Evolutionary conservation across 2,888 invertebrate species (phyloP), one percentile per base, ranked within the genome.

Genomic region (Gari tellinella): DNA sequence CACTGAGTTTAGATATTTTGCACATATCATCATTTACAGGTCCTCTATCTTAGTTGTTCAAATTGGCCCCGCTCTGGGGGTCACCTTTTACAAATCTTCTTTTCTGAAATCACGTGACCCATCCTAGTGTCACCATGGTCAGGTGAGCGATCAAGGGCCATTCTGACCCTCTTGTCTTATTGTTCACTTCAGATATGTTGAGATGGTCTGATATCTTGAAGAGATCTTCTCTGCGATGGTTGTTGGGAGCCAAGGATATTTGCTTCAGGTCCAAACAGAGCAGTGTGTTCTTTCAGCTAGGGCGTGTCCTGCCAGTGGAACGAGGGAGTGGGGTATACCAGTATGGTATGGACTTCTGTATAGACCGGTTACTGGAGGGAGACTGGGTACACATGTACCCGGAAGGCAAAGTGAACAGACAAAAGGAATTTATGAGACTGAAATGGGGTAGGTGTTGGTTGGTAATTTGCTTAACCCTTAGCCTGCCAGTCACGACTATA

Each of bases 361-460:
- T 97, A 82, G 96, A 98, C 90, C 95, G 95, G 86, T 94, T 99
- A 76, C 94, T 95, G 67, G 92, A 93, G 78, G 97, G 98, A 17
- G 95, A 96, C 84, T 99, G 99, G 99, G 95, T 97, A 74, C 96
- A 96, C 92, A 95, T 99, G 64, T 99, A 98, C 93, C 99, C 99
- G 1, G 99, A 99, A 93, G 99, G 98, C 19, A 95, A 95, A 93
- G 97, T 99, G 17, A 97, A 97, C 90, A 94, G 95, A 94, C 84
- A 77, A 58, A 95, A 96, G 92, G 95, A 96, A 89, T 93, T 94
- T 64, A 94, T 96, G 88, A 94, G 96, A 86, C 94, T 97, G 86
- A 98, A 98, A 93, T 98, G 98, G 98, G 98, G 92, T 77, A 66
- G 19, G 60, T 66, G 7, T 37, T 21, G n/a, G n/a, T n/a, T n/a